Conservation (phyloP, 1,140 invertebrate species). For the Drosophila leontia region DNA sequence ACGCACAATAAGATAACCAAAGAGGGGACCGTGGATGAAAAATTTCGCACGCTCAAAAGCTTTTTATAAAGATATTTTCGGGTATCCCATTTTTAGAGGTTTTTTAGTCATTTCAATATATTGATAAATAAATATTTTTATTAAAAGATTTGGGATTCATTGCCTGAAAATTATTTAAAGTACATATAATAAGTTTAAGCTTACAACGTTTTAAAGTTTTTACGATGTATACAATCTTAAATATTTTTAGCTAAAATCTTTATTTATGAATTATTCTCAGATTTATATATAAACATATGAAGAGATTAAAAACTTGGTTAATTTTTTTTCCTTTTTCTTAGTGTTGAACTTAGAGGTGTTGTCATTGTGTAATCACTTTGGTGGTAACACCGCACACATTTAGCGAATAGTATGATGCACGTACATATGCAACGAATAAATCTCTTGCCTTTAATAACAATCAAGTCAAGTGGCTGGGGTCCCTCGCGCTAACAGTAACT, state of each 20-base stretch:
- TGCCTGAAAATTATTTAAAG: not conserved
- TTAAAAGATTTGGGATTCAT: not conserved
- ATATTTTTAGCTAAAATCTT: not conserved
- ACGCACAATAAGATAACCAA: constrained; percentile 56
- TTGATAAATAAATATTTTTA: not conserved
- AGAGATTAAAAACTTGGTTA: not conserved
- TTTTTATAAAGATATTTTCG: not conserved
- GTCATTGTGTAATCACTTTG: constrained; percentile 5
- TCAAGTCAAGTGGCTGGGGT: constrained; percentile 74
- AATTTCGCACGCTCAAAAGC: not conserved
- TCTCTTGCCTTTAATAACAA: constrained; percentile 68
- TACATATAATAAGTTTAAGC: too few species aligned
- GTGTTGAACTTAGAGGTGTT: constrained; percentile 11
- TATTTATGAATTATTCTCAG: too few species aligned
- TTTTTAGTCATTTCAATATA: not conserved
- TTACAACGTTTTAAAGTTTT: too few species aligned
- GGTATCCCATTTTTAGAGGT: not conserved
- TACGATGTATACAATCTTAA: not conserved
- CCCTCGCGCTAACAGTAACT: constrained; percentile 68
- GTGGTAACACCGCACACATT: constrained; percentile 1
- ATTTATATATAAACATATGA: too few species aligned
- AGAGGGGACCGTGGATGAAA: not conserved
- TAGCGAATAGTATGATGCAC: constrained; percentile 12
- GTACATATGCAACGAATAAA: constrained; percentile 11
- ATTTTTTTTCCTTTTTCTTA: not conserved